These are phyloP conservation scores for Nothura maculosa DNA, from an alignment of 2,797 vertebrate genomes.

Conservation along the genomic window DNA sequence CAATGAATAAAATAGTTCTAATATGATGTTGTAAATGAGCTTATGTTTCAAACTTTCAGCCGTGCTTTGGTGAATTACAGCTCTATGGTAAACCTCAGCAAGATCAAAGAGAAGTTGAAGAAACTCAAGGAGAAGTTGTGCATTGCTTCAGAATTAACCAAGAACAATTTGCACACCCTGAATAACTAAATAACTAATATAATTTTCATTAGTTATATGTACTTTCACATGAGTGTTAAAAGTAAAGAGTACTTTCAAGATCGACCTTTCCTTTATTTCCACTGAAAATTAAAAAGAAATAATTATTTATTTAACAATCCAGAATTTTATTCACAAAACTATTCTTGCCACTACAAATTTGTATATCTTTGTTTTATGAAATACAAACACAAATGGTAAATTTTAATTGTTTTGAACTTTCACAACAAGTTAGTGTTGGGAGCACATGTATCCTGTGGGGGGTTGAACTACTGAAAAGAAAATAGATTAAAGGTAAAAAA, in stretches of 20 bases:
- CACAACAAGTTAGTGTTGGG: not conserved
- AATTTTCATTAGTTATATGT: not conserved
- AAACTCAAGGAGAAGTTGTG: not conserved
- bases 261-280: not conserved
- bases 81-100: not conserved
- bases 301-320: not conserved
- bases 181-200: not conserved
- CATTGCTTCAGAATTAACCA: not conserved
- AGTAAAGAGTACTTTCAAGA: not conserved
- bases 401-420: constrained; percentile 21
- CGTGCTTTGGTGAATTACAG: not conserved
- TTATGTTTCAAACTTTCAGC: not conserved
- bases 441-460: not conserved
- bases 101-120: not conserved
- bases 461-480: not conserved
- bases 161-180: not conserved
- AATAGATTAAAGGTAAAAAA: not conserved
- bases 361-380: not conserved
- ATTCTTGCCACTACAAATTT: not conserved
- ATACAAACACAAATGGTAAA: not conserved
- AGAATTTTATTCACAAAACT: not conserved
- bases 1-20: not conserved
- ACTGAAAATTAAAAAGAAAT: not conserved
- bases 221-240: not conserved
- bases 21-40: not conserved